A percentile compares a stretch with the other conserved stretches of the same genome.
Evolutionary conservation across 2,797 vertebrate species (phyloP).

Genomic region (Jordanella pulchra): DNA sequence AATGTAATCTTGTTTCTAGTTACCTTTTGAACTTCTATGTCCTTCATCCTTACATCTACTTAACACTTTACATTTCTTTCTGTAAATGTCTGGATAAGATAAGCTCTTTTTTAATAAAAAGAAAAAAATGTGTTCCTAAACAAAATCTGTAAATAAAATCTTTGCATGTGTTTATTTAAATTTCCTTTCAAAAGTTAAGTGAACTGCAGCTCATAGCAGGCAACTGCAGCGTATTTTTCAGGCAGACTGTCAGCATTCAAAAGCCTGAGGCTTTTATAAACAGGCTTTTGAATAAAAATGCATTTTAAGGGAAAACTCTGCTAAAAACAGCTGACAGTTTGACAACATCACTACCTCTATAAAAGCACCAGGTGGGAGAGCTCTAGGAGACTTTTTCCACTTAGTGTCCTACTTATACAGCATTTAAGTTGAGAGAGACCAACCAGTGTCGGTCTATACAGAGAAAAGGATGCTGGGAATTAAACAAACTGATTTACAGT

Average conservation of each 20-base stretch:
- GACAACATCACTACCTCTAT: constrained; percentile 3
- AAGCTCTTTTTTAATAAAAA: neutral
- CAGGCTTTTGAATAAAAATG: neutral
- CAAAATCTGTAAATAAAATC: neutral
- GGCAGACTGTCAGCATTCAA: constrained; percentile 2
- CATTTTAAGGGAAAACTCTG: neutral
- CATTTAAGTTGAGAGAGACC: neutral
- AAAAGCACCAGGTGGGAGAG: neutral
- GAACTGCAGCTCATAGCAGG: neutral
- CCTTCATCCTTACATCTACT: neutral
- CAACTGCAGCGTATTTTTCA: neutral
- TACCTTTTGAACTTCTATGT: neutral
- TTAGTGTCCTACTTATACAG: neutral
- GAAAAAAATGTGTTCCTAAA: neutral
- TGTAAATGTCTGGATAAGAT: neutral
- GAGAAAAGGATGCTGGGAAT: neutral
- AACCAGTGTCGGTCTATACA: neutral
- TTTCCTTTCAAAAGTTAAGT: neutral
- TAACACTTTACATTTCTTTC: neutral
- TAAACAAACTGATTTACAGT: neutral
- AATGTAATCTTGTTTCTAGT: neutral
- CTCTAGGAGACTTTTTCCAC: constrained; percentile 1
- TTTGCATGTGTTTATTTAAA: neutral
- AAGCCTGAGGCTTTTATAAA: neutral
- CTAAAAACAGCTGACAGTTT: neutral